phyloP scores from a whole-genome alignment of 2,888 invertebrate species.

The Dorcus parallelipipedus region DNA sequence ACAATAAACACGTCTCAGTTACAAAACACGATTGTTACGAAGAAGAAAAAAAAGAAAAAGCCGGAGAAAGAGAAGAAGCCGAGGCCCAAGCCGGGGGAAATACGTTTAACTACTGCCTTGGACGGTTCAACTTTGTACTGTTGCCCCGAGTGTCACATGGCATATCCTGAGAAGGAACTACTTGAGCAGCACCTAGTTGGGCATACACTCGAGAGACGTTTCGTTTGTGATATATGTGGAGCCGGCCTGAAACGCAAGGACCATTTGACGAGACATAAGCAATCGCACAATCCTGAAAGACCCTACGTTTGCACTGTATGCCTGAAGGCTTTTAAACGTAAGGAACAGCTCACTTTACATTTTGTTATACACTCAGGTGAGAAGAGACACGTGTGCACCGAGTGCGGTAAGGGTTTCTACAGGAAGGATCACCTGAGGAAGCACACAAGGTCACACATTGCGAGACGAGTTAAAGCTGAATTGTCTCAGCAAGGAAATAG shows the following conservation, averaged over 20 bases:
- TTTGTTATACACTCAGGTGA: constrained; percentile 89
- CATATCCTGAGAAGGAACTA: constrained; percentile 79
- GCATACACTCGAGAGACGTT: constrained; percentile 79
- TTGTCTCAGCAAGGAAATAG: constrained; percentile 63
- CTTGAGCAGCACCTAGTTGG: constrained; percentile 84
- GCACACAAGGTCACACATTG: constrained; percentile 81
- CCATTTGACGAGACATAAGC: constrained; percentile 81
- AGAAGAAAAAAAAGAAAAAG: constrained; percentile 81
- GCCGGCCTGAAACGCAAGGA: constrained; percentile 84
- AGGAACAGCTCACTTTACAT: constrained; percentile 84
- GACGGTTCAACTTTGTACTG: constrained; percentile 84
- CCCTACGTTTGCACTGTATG: constrained; percentile 87
- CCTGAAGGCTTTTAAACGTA: constrained; percentile 83
- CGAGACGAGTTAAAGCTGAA: constrained; percentile 80
- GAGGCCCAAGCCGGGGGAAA: constrained; percentile 81
- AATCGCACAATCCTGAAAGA: constrained; percentile 84
- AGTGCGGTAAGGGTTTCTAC: constrained; percentile 88
- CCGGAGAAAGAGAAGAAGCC: constrained; percentile 74
- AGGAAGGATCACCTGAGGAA: constrained; percentile 84
- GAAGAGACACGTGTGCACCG: constrained; percentile 81
- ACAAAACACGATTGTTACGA: constrained; percentile 48
- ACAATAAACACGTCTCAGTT: constrained; percentile 47
- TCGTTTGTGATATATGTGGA: constrained; percentile 86
- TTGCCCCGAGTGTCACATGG: constrained; percentile 88
- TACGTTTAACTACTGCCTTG: constrained; percentile 71